Conservation (phyloP, 2,888 invertebrate genomes). For the Cynaeus angustus region DNA sequence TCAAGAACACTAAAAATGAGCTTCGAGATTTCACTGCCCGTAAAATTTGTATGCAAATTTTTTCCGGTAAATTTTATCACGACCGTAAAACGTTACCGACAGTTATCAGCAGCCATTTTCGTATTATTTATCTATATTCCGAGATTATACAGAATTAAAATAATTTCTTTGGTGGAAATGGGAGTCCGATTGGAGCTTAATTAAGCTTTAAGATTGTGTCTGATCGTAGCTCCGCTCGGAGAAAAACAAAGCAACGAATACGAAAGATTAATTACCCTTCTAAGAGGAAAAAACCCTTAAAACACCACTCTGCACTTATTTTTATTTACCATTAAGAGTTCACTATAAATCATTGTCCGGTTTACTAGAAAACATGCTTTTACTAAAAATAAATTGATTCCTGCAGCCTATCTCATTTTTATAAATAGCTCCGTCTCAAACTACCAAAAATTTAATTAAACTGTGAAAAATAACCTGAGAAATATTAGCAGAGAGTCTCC, state of each 20-base stretch:
- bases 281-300: conserved; percentile 62
- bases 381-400: conserved; percentile 43
- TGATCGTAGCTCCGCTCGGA: conserved; percentile 27
- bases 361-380: conserved; percentile 29
- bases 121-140: conserved; percentile 56
- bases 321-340: conserved; percentile 69
- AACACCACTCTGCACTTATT: conserved; percentile 70
- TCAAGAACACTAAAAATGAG: conserved; percentile 60
- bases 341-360: conserved; percentile 66
- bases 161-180: conserved; percentile 20
- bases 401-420: conserved; percentile 10
- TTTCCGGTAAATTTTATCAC: conserved; percentile 62
- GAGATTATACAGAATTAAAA: conserved; percentile 17
- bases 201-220: conserved; percentile 40
- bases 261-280: conserved; percentile 63
- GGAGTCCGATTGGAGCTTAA: conserved; percentile 34
- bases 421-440: conserved; percentile 19
- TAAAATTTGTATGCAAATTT: conserved; percentile 67
- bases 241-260: conserved; percentile 51
- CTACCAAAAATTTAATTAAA: conserved; percentile 35
- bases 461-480: neutral
- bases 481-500: conserved; percentile 9
- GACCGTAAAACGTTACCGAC: conserved; percentile 56
- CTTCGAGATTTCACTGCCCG: conserved; percentile 62
- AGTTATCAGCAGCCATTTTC: conserved; percentile 54